These are phyloP conservation scores for Lipophrys pholis DNA, from an alignment of 2,113 vertebrate species.

Conservation along the genomic window DNA sequence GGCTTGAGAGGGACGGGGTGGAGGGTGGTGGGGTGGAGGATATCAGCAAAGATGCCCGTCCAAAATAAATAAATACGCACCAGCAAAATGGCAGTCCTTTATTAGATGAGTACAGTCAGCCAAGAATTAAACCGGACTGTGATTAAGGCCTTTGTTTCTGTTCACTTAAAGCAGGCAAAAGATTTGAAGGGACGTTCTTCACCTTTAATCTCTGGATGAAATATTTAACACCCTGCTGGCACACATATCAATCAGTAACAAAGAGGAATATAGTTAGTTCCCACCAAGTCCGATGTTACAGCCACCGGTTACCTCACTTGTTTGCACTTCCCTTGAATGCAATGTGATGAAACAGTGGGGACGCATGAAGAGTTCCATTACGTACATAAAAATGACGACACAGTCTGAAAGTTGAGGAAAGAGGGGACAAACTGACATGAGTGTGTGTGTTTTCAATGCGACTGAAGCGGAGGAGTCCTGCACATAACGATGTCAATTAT, in stretches of 20 bases:
- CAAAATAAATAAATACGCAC: constrained; percentile 35
- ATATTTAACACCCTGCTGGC: background rate
- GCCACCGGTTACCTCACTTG: constrained; percentile 19
- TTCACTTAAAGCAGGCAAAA: background rate
- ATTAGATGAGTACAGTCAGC: background rate
- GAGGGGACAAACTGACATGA: background rate
- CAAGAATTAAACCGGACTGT: background rate
- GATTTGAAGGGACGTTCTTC: background rate
- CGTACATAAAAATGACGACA: background rate
- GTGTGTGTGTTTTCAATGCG: constrained; percentile 2
- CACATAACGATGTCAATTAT: too few relatives aligned
- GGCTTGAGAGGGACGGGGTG: constrained; percentile 12
- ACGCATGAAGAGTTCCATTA: background rate
- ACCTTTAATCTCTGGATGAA: too few relatives aligned
- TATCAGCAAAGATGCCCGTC: constrained; percentile 32
- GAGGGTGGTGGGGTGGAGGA: background rate
- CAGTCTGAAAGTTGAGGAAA: background rate
- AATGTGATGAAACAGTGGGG: background rate
- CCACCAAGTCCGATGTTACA: background rate
- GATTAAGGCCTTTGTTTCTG: background rate
- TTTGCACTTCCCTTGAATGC: background rate
- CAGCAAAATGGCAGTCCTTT: constrained; percentile 25
- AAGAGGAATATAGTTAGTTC: constrained; percentile 3
- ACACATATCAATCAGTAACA: background rate
- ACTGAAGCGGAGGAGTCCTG: background rate